Evolutionary conservation across 2,888 invertebrate species (phyloP).

Genomic region (Nomada fucata): DNA sequence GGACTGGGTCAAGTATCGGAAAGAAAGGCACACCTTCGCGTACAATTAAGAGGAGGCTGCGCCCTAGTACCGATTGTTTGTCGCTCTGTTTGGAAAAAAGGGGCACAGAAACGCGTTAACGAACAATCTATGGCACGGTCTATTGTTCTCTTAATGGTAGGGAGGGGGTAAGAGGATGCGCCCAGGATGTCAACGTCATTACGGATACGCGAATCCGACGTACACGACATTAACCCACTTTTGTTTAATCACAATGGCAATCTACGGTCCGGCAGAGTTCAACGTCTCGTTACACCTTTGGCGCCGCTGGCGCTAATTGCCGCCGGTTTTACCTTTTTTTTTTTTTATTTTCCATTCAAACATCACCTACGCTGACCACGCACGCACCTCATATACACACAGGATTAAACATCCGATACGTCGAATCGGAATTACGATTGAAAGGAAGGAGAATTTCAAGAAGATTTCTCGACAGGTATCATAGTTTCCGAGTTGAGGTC

Average conservation of each 20-base stretch:
- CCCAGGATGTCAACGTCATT: slow-evolving; percentile 76
- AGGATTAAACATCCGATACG: background rate
- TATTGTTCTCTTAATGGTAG: slow-evolving; percentile 73
- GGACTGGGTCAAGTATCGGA: slow-evolving; percentile 1
- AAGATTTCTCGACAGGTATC: too few relatives aligned
- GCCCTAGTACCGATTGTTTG: slow-evolving; percentile 72
- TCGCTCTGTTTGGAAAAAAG: slow-evolving; percentile 42
- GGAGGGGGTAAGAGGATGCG: slow-evolving; percentile 7
- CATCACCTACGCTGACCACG: slow-evolving; percentile 1
- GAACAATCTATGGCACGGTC: slow-evolving; percentile 70
- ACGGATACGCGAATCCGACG: slow-evolving; percentile 71
- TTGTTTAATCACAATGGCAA: slow-evolving; percentile 74
- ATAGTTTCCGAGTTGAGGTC: too few relatives aligned
- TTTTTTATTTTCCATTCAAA: too few relatives aligned
- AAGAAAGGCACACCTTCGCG: slow-evolving; percentile 64
- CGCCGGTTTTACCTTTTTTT: background rate
- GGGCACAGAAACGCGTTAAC: slow-evolving; percentile 59
- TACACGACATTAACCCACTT: slow-evolving; percentile 76
- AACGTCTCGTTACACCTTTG: slow-evolving; percentile 68
- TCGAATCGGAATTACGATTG: background rate
- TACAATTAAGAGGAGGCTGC: slow-evolving; percentile 75
- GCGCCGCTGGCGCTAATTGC: slow-evolving; percentile 59
- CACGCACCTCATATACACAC: background rate
- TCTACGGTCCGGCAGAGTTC: slow-evolving; percentile 68
- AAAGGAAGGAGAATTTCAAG: too few relatives aligned